These are phyloP conservation scores for Trisateles emortualis DNA, from an alignment of 2,888 invertebrate species.

Conservation along the genomic window DNA sequence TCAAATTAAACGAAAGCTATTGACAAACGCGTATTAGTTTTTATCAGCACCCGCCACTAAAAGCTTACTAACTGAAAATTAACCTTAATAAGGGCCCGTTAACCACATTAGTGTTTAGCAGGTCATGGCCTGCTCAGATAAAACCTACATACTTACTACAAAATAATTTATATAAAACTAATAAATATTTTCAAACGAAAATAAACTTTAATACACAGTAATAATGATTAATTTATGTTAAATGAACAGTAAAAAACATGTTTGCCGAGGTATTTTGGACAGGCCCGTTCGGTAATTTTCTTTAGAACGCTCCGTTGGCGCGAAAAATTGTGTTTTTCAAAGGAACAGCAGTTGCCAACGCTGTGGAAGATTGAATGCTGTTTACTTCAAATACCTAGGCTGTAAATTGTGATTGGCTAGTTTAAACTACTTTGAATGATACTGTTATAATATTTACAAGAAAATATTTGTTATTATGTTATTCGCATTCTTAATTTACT, in stretches of 20 bases:
- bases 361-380: slow-evolving; percentile 58
- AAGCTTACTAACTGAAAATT: slow-evolving; percentile 63
- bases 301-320: slow-evolving; percentile 79
- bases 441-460: neutral
- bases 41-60: slow-evolving; percentile 41
- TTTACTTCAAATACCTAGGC: slow-evolving; percentile 53
- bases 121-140: slow-evolving; percentile 69
- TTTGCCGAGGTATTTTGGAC: slow-evolving; percentile 68
- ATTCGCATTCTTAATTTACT: neutral
- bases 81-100: slow-evolving; percentile 62
- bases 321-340: slow-evolving; percentile 83
- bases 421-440: slow-evolving; percentile 5
- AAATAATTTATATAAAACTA: slow-evolving; percentile 33
- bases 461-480: neutral
- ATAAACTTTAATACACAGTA: slow-evolving; percentile 38
- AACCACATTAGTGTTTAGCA: slow-evolving; percentile 72
- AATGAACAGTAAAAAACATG: slow-evolving; percentile 47
- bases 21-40: slow-evolving; percentile 26
- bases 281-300: slow-evolving; percentile 75
- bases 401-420: slow-evolving; percentile 25
- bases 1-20: slow-evolving; percentile 6
- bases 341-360: slow-evolving; percentile 61
- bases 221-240: slow-evolving; percentile 29
- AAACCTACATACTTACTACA: slow-evolving; percentile 60
- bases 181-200: slow-evolving; percentile 41